Conservation (phyloP, 2,113 vertebrate species). For the Empidonax traillii region DNA sequence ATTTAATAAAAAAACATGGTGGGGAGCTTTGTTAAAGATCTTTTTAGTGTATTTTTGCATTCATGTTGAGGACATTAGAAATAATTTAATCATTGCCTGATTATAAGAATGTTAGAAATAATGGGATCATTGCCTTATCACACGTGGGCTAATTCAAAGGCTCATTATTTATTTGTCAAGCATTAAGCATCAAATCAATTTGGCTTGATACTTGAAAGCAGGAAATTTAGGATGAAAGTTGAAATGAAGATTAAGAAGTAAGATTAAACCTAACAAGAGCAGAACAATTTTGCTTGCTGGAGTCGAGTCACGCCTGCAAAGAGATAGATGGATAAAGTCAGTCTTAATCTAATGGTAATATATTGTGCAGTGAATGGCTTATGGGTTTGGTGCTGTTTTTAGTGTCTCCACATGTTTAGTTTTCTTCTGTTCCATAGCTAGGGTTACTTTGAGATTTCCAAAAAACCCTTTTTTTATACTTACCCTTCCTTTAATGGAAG, state of each 20-base stretch:
- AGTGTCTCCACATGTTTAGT: background rate
- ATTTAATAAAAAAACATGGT: conserved; percentile 66
- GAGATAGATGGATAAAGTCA: background rate
- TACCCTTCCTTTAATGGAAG: background rate
- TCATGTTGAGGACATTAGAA: conserved; percentile 66
- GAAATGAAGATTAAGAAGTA: conserved; percentile 70
- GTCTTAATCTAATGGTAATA: background rate
- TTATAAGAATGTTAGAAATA: conserved; percentile 72
- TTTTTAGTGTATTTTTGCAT: conserved; percentile 71
- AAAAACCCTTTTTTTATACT: background rate
- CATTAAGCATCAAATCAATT: conserved; percentile 76
- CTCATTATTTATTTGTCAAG: conserved; percentile 77
- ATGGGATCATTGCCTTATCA: conserved; percentile 75
- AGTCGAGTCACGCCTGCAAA: background rate
- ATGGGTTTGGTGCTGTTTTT: background rate
- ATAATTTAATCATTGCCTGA: conserved; percentile 78
- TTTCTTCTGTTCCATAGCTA: background rate
- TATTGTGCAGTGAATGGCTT: background rate
- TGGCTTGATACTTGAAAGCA: conserved; percentile 72
- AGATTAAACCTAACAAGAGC: conserved; percentile 57
- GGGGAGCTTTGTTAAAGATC: conserved; percentile 63
- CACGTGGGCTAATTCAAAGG: conserved; percentile 70
- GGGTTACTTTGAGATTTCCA: background rate
- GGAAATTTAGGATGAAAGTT: conserved; percentile 72
- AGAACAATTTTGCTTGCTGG: conserved; percentile 35